Conservation (phyloP, 2,797 vertebrate genomes). For the Meda fulgida region DNA sequence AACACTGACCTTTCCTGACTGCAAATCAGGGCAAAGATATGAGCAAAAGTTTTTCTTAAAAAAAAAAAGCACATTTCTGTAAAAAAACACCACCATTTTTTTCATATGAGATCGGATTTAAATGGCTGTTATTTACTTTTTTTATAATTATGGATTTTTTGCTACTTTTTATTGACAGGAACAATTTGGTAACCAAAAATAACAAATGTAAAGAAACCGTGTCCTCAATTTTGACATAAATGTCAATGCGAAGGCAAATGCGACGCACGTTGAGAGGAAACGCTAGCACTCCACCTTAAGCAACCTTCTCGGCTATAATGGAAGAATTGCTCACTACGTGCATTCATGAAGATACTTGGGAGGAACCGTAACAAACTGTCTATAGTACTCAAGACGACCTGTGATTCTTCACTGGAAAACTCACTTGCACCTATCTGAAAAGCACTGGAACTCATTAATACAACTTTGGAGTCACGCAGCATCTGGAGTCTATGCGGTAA, state of each 20-base stretch:
- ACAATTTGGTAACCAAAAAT: neutral
- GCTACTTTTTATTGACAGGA: neutral
- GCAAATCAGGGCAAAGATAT: neutral
- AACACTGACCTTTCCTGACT: neutral
- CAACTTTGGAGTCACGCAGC: conserved; percentile 3
- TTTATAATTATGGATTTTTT: neutral
- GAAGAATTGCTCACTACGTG: neutral
- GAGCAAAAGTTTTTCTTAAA: no score
- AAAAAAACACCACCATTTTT: neutral
- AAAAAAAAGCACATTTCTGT: no score
- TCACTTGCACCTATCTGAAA: conserved; percentile 1
- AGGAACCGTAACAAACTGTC: neutral
- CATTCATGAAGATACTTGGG: conserved; percentile 1
- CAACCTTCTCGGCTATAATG: neutral
- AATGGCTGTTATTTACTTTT: neutral
- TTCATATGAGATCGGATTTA: neutral
- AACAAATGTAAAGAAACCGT: neutral
- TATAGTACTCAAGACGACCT: conserved; percentile 12
- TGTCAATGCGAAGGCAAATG: neutral
- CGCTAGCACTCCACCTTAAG: neutral
- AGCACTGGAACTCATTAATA: conserved; percentile 29
- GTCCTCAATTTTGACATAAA: neutral
- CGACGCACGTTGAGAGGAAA: neutral
- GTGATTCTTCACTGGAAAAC: conserved; percentile 24
- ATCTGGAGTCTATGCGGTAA: neutral